Evolutionary conservation across 2,113 vertebrate genomes (phyloP).

Genomic region (Rhinopithecus roxellana): DNA sequence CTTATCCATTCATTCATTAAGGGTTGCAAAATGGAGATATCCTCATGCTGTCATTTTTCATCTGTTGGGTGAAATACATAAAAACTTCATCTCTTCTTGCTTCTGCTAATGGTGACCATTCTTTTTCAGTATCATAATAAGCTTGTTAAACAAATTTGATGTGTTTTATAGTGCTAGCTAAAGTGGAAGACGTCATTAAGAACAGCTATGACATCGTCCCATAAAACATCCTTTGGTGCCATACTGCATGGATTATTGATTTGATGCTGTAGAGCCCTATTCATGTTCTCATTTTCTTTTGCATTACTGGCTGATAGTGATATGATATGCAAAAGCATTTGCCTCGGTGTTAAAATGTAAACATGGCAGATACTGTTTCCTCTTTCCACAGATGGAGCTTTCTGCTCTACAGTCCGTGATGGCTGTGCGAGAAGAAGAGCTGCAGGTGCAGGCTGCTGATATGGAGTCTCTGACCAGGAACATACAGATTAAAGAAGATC

Average conservation of each 20-base stretch:
- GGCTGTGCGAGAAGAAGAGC: slow-evolving; percentile 83
- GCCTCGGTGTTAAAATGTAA: not conserved
- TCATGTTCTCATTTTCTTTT: not conserved
- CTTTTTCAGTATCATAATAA: too few species aligned
- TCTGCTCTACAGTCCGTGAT: slow-evolving; percentile 86
- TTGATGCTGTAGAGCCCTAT: not conserved
- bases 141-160: not conserved
- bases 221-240: not conserved
- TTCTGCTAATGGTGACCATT: not conserved
- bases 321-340: not conserved
- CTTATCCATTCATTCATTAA: not conserved
- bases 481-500: slow-evolving; percentile 89
- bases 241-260: not conserved
- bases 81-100: not conserved
- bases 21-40: not conserved
- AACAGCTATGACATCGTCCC: not conserved
- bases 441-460: slow-evolving; percentile 85
- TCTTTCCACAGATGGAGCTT: slow-evolving; percentile 86
- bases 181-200: not conserved
- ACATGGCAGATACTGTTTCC: rapidly evolving
- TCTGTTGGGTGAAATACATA: not conserved
- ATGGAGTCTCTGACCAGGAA: slow-evolving; percentile 88
- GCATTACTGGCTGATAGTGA: not conserved
- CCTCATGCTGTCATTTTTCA: not conserved
- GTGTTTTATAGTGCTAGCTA: not conserved